phyloP scores from a whole-genome alignment of 2,797 vertebrate species.

The Silurus aristotelis region DNA sequence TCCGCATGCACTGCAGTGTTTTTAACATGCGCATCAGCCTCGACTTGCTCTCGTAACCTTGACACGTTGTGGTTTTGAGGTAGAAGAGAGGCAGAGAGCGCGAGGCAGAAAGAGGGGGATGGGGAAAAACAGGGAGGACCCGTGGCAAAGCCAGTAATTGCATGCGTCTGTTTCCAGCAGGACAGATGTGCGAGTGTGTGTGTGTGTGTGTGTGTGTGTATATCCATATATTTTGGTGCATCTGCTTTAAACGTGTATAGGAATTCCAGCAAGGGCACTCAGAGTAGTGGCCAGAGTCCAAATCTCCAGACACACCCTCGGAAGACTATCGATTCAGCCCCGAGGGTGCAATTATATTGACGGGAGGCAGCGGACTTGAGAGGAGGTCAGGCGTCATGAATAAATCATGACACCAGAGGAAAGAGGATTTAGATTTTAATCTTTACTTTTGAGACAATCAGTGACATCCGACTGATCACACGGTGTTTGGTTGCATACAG shows the following conservation, averaged over 20 bases:
- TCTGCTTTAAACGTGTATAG: not conserved
- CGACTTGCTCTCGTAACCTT: conserved; percentile 33
- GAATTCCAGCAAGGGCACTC: conserved; percentile 26
- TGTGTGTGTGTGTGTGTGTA: no score
- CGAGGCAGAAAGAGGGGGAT: not conserved
- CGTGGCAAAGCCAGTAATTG: conserved; percentile 50
- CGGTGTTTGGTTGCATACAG: no score
- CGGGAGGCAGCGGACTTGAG: conserved; percentile 23
- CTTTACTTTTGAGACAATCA: not conserved
- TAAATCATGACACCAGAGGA: conserved; percentile 48
- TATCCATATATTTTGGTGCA: not conserved
- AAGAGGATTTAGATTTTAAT: not conserved
- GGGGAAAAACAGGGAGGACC: not conserved
- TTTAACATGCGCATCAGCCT: not conserved
- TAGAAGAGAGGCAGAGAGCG: not conserved
- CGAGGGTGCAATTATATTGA: conserved; percentile 52
- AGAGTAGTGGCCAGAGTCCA: conserved; percentile 34
- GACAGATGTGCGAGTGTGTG: conserved; percentile 15
- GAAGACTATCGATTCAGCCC: conserved; percentile 50
- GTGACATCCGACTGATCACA: no score
- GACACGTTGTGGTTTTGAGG: conserved; percentile 38
- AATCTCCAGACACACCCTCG: conserved; percentile 1
- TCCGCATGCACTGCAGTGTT: not conserved
- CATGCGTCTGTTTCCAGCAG: conserved; percentile 47
- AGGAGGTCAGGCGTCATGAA: conserved; percentile 31